Evolutionary conservation across 2,797 vertebrate genomes (phyloP).

Genomic region (Nannoperca australis): DNA sequence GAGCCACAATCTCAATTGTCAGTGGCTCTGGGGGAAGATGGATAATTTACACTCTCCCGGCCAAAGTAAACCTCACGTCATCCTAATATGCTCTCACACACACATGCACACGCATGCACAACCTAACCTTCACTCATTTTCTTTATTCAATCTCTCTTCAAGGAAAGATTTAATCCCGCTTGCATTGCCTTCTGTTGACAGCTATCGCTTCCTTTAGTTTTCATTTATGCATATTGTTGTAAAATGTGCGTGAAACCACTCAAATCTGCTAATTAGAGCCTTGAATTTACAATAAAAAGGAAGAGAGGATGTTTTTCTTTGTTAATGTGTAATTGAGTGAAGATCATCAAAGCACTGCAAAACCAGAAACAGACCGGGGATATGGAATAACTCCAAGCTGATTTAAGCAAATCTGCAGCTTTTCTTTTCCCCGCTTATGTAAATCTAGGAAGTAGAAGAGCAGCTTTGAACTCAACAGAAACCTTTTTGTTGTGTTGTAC

Average conservation of each 20-base stretch:
- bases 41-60: slow-evolving; percentile 51
- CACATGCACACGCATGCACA: slow-evolving; percentile 4
- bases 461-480: slow-evolving; percentile 32
- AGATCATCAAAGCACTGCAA: slow-evolving; percentile 58
- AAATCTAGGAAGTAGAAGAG: slow-evolving; percentile 52
- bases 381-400: slow-evolving; percentile 55
- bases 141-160: slow-evolving; percentile 37
- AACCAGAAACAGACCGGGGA: slow-evolving; percentile 54
- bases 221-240: slow-evolving; percentile 34
- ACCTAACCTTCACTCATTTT: not conserved
- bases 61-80: slow-evolving; percentile 29
- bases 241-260: slow-evolving; percentile 48
- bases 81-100: slow-evolving; percentile 17
- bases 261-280: slow-evolving; percentile 54
- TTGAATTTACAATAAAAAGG: slow-evolving; percentile 48
- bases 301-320: slow-evolving; percentile 53
- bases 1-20: slow-evolving; percentile 65
- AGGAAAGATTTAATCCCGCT: slow-evolving; percentile 41
- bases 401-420: slow-evolving; percentile 57
- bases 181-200: slow-evolving; percentile 31
- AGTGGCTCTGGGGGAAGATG: slow-evolving; percentile 46
- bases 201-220: slow-evolving; percentile 38
- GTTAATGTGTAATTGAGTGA: slow-evolving; percentile 52
- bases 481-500: slow-evolving; percentile 21
- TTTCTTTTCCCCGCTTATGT: slow-evolving; percentile 34